Percentiles rank a stretch among this genome's conserved stretches.
Conservation (phyloP, 2,113 vertebrate genomes). For the Elephantulus edwardii region DNA sequence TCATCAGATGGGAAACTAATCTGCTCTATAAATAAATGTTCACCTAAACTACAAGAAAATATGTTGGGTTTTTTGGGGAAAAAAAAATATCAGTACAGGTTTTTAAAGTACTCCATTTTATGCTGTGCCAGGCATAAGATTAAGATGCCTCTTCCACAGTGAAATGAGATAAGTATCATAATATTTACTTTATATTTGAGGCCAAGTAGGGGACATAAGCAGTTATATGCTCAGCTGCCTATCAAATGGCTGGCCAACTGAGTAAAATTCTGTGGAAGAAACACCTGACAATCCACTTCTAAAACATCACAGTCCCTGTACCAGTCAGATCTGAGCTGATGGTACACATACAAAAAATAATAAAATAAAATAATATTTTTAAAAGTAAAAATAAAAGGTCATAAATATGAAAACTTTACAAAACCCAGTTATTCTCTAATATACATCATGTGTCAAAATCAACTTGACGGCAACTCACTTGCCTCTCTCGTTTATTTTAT, state of each 20-base stretch:
- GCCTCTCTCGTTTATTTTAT: too few relatives aligned
- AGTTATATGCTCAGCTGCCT: not conserved
- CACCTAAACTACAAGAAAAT: not conserved
- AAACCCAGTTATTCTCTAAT: too few relatives aligned
- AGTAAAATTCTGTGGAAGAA: not conserved
- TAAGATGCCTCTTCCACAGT: not conserved
- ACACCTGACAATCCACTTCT: not conserved
- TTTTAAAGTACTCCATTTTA: not conserved
- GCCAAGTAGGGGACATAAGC: not conserved
- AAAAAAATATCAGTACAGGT: not conserved
- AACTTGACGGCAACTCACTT: too few relatives aligned
- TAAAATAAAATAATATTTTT: too few relatives aligned
- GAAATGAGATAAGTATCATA: not conserved
- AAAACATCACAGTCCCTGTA: too few relatives aligned
- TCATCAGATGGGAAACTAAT: not conserved
- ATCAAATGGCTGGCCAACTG: not conserved
- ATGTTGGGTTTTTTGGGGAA: not conserved
- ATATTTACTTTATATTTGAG: not conserved
- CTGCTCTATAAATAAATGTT: not conserved
- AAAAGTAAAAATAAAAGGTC: too few relatives aligned
- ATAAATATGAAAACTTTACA: too few relatives aligned
- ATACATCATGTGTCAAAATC: too few relatives aligned
- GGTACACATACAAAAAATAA: too few relatives aligned
- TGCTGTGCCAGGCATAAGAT: not conserved
- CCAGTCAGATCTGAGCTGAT: too few relatives aligned